Evolutionary conservation across 2,888 invertebrate species (phyloP).

Genomic region (Chalcis sispes): DNA sequence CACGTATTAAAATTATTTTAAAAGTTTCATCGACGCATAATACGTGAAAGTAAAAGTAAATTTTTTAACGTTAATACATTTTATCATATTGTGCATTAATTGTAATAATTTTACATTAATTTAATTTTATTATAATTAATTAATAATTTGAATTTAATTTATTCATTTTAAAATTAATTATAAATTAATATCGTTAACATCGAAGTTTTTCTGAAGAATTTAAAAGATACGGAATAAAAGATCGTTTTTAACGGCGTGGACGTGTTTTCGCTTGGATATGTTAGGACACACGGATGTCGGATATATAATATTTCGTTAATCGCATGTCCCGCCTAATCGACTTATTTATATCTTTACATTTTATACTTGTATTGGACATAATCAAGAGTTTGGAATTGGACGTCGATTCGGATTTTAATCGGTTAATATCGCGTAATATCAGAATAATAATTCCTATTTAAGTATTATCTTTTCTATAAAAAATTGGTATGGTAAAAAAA

Average conservation of each 20-base stretch:
- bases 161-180: background rate
- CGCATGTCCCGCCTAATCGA: background rate
- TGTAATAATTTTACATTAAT: too few relatives aligned
- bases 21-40: too few relatives aligned
- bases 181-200: background rate
- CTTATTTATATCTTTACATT: constrained; percentile 8
- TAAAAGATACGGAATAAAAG: background rate
- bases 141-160: background rate
- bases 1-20: too few relatives aligned
- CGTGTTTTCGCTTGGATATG: constrained; percentile 64
- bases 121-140: too few relatives aligned
- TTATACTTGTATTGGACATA: constrained; percentile 9
- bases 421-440: too few relatives aligned
- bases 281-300: constrained; percentile 62
- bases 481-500: too few relatives aligned
- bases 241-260: constrained; percentile 50
- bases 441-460: too few relatives aligned
- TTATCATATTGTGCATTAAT: too few relatives aligned
- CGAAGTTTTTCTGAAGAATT: background rate
- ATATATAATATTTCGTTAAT: constrained; percentile 16
- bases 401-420: constrained; percentile 4
- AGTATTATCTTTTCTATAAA: too few relatives aligned
- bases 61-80: too few relatives aligned
- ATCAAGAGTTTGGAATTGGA: constrained; percentile 3
- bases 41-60: too few relatives aligned